Conservation (phyloP, 2,888 invertebrate species). For the Drosophila neotestacea region DNA sequence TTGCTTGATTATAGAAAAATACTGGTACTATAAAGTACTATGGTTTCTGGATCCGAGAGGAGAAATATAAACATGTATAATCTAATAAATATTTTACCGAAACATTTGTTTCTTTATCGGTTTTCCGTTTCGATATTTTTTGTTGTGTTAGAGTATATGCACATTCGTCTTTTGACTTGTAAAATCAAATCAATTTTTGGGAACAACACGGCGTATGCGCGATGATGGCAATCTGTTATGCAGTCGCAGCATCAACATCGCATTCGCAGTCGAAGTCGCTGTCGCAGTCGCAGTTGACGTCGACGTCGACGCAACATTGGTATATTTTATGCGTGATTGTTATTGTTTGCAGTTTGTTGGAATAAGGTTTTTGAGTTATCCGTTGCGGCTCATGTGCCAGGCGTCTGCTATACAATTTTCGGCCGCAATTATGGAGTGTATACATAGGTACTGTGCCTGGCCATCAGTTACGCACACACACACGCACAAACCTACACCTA, state of each 20-base stretch:
- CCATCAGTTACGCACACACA: slow-evolving; percentile 36
- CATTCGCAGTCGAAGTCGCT: background rate
- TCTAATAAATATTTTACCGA: no score
- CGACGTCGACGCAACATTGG: slow-evolving; percentile 10
- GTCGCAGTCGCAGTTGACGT: slow-evolving; percentile 1
- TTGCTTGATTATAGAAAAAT: no score
- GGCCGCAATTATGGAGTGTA: slow-evolving; percentile 71
- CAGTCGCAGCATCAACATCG: slow-evolving; percentile 12
- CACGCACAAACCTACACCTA: slow-evolving; percentile 12
- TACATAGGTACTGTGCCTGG: slow-evolving; percentile 30
- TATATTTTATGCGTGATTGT: slow-evolving; percentile 77
- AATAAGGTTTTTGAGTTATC: slow-evolving; percentile 64
- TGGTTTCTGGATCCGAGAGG: no score
- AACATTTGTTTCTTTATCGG: no score
- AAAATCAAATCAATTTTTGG: slow-evolving; percentile 7
- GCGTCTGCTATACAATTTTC: slow-evolving; percentile 50
- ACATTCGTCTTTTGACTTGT: slow-evolving; percentile 6
- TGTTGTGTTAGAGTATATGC: slow-evolving; percentile 25
- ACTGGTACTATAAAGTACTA: no score
- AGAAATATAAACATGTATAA: no score
- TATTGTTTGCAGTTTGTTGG: slow-evolving; percentile 76
- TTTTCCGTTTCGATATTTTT: no score
- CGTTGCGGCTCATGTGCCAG: slow-evolving; percentile 76
- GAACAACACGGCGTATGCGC: slow-evolving; percentile 66
- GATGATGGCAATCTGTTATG: slow-evolving; percentile 64